A percentile compares a stretch with the other conserved stretches of the same genome.
Conservation (phyloP, 1,140 invertebrate species). For the Drosophila triauraria region DNA sequence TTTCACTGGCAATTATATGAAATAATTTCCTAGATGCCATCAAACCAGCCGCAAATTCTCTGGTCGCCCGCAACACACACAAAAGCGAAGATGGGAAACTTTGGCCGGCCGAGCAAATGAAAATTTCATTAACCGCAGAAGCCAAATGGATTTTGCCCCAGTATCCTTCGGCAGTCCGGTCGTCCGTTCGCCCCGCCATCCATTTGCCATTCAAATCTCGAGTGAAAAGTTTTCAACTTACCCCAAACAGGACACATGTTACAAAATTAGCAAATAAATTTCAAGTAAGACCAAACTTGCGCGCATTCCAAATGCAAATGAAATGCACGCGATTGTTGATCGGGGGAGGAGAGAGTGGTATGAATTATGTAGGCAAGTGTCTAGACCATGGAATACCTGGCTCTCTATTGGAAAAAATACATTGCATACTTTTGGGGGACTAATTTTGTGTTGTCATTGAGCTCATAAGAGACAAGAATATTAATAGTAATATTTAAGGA, state of each 20-base stretch:
- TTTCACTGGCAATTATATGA: slow-evolving; percentile 79
- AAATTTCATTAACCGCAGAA: slow-evolving; percentile 79
- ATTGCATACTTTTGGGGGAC: neutral
- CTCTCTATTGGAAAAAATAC: neutral
- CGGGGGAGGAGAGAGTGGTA: neutral
- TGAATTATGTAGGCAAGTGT: neutral
- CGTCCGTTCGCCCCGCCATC: slow-evolving; percentile 8
- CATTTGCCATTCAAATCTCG: slow-evolving; percentile 59
- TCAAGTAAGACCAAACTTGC: slow-evolving; percentile 55
- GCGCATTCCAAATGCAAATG: slow-evolving; percentile 78
- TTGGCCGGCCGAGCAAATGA: slow-evolving; percentile 59
- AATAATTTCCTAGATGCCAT: slow-evolving; percentile 63
- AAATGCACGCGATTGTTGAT: slow-evolving; percentile 79
- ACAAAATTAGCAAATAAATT: slow-evolving; percentile 83
- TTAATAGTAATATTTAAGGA: neutral
- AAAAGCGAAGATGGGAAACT: slow-evolving; percentile 39
- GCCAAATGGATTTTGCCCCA: slow-evolving; percentile 71
- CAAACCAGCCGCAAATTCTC: slow-evolving; percentile 47
- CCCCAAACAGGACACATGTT: slow-evolving; percentile 75
- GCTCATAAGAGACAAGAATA: no score
- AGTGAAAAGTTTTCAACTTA: slow-evolving; percentile 75
- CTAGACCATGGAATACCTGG: slow-evolving; percentile 4
- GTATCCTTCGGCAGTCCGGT: slow-evolving; percentile 11
- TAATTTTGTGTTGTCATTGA: no score
- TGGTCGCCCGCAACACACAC: slow-evolving; percentile 14